Percentiles rank a stretch among this genome's conserved stretches.
phyloP scores from a whole-genome alignment of 2,113 vertebrate species.

The Oryzias celebensis region DNA sequence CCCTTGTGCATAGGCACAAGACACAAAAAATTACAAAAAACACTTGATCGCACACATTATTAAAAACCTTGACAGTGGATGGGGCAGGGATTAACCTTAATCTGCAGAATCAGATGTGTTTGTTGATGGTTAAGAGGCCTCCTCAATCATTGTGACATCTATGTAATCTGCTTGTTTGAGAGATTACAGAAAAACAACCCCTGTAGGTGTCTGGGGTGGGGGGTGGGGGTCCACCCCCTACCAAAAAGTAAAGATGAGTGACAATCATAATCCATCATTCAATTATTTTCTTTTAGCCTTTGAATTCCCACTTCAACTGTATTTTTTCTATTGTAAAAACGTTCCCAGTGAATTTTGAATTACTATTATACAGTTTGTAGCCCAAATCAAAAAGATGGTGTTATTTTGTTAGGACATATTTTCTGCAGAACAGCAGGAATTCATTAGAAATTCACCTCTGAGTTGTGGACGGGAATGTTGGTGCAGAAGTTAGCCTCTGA shows the following conservation, averaged over 20 bases:
- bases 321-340: too few relatives aligned
- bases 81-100: conserved; percentile 47
- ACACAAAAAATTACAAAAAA: conserved; percentile 18
- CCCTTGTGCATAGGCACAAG: conserved; percentile 38
- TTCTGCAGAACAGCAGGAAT: too few relatives aligned
- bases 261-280: conserved; percentile 20
- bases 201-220: conserved; percentile 8
- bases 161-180: conserved; percentile 60
- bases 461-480: too few relatives aligned
- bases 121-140: conserved; percentile 37
- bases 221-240: neutral
- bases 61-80: conserved; percentile 40
- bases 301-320: too few relatives aligned
- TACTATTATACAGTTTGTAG: too few relatives aligned
- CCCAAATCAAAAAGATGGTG: too few relatives aligned
- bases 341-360: too few relatives aligned
- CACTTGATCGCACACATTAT: conserved; percentile 3
- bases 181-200: conserved; percentile 56
- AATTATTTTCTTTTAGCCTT: too few relatives aligned
- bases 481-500: too few relatives aligned
- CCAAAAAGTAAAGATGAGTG: neutral
- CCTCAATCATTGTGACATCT: conserved; percentile 28
- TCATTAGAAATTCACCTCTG: too few relatives aligned
- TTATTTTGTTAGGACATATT: too few relatives aligned
- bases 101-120: conserved; percentile 46